Base-by-base conservation (phyloP, 2,113 vertebrate genomes). In the Rhineura floridana region DNA sequence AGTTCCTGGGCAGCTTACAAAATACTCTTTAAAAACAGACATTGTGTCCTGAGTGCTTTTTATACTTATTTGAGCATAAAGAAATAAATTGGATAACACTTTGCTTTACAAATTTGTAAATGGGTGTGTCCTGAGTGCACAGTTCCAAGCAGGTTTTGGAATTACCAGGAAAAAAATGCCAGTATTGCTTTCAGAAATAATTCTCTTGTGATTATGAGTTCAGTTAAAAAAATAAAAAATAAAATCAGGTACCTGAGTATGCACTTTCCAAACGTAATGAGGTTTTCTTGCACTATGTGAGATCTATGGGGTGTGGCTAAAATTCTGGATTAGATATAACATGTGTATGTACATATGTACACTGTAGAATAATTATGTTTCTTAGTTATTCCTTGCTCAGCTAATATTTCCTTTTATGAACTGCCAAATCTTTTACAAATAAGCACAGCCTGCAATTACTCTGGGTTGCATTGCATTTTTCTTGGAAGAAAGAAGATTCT, bases 351-450 rank as follows among this genome's bases (percentile, higher is more conserved):
- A 89, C 92, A 7, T 83, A 39, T 62, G 25, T 39, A 65, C 50
- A 63, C 81, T 30, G 50, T 87, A 2, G 50, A 0, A 44, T 91
- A 89, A 94, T 91, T 86, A 84, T 69, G 90, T 1, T 52, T 91
- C 81, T n/a, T 95, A 75, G 76, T 95, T 95, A 93, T 90, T 2
- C 0, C 65, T 75, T 55, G 50, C 81, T 92, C 2, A 63, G 90
- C 86, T 93, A 87, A 89, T 87, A 93, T 89, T 44, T 91, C 77
- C 89, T 96, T 93, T 94, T 81, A 50, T 94, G 90, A 92, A 88
- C 83, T 91, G 90, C 87, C 90, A 94, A 88, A 63, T 90, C 59
- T 28, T 42, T 87, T 88, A 89, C 94, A 63, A 93, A 92, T 85
- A 83, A 90, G 72, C 70, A 86, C 76, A 78, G 69, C 85, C 89